phyloP scores from a whole-genome alignment of 2,797 vertebrate species.

The Lepus townsendii region DNA sequence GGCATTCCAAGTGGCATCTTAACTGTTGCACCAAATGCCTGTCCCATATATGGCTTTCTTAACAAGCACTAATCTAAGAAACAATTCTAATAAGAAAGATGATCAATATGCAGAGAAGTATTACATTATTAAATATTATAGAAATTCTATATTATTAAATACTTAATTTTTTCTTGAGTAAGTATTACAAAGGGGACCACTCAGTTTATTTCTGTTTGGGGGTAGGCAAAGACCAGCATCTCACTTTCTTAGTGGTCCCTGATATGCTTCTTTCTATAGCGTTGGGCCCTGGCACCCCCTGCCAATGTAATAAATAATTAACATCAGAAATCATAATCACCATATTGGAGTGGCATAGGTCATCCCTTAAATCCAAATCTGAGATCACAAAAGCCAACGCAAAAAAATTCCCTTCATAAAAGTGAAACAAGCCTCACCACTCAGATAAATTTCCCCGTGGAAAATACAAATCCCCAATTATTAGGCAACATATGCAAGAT shows the following conservation, averaged over 20 bases:
- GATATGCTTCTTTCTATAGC: slow-evolving; percentile 48
- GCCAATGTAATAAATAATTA: slow-evolving; percentile 71
- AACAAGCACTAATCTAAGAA: neutral
- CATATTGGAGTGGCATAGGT: neutral
- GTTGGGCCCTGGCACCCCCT: slow-evolving; percentile 2
- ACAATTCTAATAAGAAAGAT: slow-evolving; percentile 58
- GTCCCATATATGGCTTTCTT: neutral
- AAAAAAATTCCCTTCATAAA: slow-evolving; percentile 73
- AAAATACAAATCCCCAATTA: slow-evolving; percentile 90
- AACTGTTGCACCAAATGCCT: too few species aligned
- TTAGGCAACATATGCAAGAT: slow-evolving; percentile 86
- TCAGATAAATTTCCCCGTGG: slow-evolving; percentile 86
- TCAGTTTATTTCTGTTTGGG: slow-evolving; percentile 39
- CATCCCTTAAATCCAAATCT: slow-evolving; percentile 59
- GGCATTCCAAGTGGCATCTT: too few species aligned
- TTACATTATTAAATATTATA: neutral
- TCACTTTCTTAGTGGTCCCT: slow-evolving; percentile 27
- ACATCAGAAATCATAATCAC: slow-evolving; percentile 72
- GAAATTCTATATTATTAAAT: neutral
- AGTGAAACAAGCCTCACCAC: slow-evolving; percentile 82
- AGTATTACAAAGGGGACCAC: slow-evolving; percentile 39
- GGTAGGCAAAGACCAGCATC: neutral
- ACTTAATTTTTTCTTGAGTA: slow-evolving; percentile 49
- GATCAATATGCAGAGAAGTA: neutral
- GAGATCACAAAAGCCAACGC: slow-evolving; percentile 61